Evolutionary conservation across 2,888 invertebrate species (phyloP).

Genomic region (Synergus japonicus): DNA sequence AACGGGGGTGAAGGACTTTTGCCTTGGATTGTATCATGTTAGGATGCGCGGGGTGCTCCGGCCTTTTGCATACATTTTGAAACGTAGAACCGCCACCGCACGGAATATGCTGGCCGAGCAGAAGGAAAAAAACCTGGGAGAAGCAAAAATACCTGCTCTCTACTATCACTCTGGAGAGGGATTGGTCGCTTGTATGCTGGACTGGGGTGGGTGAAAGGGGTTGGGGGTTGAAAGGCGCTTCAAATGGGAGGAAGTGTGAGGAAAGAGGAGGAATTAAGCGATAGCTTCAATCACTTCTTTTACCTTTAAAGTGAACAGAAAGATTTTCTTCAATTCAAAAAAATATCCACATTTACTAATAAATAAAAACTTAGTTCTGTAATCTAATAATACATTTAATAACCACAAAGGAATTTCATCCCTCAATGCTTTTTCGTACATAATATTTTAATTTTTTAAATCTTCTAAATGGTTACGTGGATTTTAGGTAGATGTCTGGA

Average conservation of each 20-base stretch:
- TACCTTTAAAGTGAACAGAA: background rate
- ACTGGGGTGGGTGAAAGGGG: background rate
- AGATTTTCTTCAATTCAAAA: background rate
- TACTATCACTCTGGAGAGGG: constrained; percentile 44
- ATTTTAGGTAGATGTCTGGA: background rate
- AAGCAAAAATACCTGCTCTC: constrained; percentile 62
- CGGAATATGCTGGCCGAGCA: constrained; percentile 69
- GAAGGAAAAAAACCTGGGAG: constrained; percentile 49
- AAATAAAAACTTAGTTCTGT: background rate
- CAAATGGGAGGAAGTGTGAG: constrained; percentile 46
- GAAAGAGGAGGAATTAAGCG: constrained; percentile 33
- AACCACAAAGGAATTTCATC: background rate
- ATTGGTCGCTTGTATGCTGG: constrained; percentile 7
- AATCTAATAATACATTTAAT: too few species aligned
- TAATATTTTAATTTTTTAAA: background rate
- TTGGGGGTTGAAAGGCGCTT: background rate
- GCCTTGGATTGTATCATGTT: constrained; percentile 70
- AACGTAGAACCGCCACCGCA: constrained; percentile 68
- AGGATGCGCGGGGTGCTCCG: constrained; percentile 74
- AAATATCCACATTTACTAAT: background rate
- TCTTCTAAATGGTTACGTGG: background rate
- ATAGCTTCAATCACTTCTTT: constrained; percentile 41
- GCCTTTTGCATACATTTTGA: constrained; percentile 77
- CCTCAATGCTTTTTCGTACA: background rate
- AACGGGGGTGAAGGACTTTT: constrained; percentile 59